phyloP scores from a whole-genome alignment of 2,113 vertebrate genomes.

The Cyprinus carpio region DNA sequence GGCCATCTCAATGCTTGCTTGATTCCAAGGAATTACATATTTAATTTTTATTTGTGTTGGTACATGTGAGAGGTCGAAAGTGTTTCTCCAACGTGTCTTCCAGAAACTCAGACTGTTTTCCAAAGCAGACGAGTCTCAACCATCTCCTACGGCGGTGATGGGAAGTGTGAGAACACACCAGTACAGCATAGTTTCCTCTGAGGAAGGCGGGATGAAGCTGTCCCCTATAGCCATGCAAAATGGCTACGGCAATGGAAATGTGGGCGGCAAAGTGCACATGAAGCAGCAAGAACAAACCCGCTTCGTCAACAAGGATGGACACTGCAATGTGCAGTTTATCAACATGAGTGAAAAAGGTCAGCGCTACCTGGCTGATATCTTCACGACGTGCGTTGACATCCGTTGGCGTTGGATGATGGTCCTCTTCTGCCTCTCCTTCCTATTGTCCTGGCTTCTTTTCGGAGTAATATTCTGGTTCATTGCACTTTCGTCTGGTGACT shows the following conservation, averaged over 20 bases:
- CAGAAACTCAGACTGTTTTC: slow-evolving; percentile 99
- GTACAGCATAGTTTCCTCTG: slow-evolving; percentile 96
- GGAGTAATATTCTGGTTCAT: slow-evolving; percentile 95
- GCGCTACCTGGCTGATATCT: slow-evolving; percentile 95
- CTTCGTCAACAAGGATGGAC: slow-evolving; percentile 93
- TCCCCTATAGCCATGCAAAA: slow-evolving; percentile 88
- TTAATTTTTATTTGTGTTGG: slow-evolving; percentile 71
- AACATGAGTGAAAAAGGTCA: slow-evolving; percentile 96
- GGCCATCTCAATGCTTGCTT: not conserved
- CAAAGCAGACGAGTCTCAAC: slow-evolving; percentile 87
- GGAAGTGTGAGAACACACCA: slow-evolving; percentile 96
- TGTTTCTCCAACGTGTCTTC: slow-evolving; percentile 98
- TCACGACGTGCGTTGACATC: slow-evolving; percentile 96
- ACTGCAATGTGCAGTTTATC: slow-evolving; percentile 96
- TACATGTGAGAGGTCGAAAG: slow-evolving; percentile 87
- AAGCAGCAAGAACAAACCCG: slow-evolving; percentile 85
- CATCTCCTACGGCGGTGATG: slow-evolving; percentile 86
- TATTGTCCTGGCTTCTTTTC: slow-evolving; percentile 94
- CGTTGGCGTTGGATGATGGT: slow-evolving; percentile 98
- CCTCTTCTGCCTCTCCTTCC: slow-evolving; percentile 91
- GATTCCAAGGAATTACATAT: not conserved
- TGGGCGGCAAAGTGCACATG: slow-evolving; percentile 84
- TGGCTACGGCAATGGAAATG: slow-evolving; percentile 90
- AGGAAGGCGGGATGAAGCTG: slow-evolving; percentile 95
- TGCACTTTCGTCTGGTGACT: slow-evolving; percentile 88